Base-by-base conservation (phyloP, 2,888 invertebrate genomes). In the Eristalinus sepulchralis region DNA sequence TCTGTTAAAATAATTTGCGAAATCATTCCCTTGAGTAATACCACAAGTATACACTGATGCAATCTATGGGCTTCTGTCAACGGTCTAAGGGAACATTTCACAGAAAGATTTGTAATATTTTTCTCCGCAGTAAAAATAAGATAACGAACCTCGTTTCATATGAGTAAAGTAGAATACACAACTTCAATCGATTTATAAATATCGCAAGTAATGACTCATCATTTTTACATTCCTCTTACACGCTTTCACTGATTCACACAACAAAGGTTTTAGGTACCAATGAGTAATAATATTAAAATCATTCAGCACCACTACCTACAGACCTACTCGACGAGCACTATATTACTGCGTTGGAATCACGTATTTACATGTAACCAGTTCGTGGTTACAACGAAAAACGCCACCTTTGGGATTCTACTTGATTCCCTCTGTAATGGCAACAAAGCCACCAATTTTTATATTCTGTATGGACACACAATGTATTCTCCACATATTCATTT, bases 211-310 rank as follows among this genome's bases (percentile, higher is more conserved):
- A 59, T 80, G 79, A 80, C 53, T 80, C 80, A 81, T 39, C 47
- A 9, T 59, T 59, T 70, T 33, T 53, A 75, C 75, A 70, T 33
- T 34, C 57, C 33, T 75, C 64, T 59, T 81, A 75, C 68, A 81
- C 22, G 63, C 68, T 27, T 67, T 31, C 57, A 70, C 39, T 82
- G 70, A 82, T 60, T 83, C 71, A 83, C 24, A 57, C 62, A 67
- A 77, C 82, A 83, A 72, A 83, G 82, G 72, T 72, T 72, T 71
- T 36, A 62, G 77, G 62, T 72, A 60, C 53, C 77, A 76, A 31
- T 83, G 82, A 83, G 67, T 83, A 83, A 82, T 71, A 71, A 22
- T 57, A 76, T 27, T 60, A 62, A 77, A 83, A 77, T 83, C 82
- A 72, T 67, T 83, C 71, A 76, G 66, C 67, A 57, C 53, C 73